These are phyloP conservation scores for Eudemis profundana DNA, from an alignment of 2,888 invertebrate species.

Conservation along the genomic window DNA sequence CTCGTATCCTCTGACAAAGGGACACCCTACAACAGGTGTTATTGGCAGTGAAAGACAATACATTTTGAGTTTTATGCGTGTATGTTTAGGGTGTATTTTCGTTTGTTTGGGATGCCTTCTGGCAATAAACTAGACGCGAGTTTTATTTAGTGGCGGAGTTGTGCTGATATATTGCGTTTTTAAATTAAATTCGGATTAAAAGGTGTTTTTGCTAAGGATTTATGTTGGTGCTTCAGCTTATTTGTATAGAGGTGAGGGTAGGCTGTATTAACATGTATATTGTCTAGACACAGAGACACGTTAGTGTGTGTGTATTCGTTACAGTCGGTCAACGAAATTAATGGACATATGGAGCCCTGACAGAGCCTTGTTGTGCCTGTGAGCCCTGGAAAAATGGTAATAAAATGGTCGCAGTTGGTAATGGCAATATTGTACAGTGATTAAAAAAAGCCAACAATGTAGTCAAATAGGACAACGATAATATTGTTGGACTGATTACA, in stretches of 20 bases:
- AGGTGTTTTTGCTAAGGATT: constrained; percentile 21
- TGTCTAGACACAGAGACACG: neutral
- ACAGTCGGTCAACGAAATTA: too few species aligned
- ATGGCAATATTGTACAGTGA: too few species aligned
- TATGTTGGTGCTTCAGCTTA: constrained; percentile 17
- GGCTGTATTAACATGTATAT: constrained; percentile 16
- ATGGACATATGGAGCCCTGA: too few species aligned
- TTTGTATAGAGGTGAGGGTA: constrained; percentile 13
- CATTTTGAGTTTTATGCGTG: neutral
- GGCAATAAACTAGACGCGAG: constrained; percentile 29
- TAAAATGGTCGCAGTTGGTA: too few species aligned
- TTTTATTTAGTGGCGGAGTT: constrained; percentile 36
- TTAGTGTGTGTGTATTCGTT: too few species aligned
- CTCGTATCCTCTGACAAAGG: constrained; percentile 40
- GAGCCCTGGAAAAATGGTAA: too few species aligned
- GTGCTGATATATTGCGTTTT: constrained; percentile 40
- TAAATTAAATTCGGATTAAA: constrained; percentile 41
- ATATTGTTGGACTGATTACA: too few species aligned
- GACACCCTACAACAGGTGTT: constrained; percentile 43
- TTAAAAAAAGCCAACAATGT: too few species aligned
- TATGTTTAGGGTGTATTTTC: constrained; percentile 6
- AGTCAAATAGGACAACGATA: too few species aligned
- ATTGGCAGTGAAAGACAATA: constrained; percentile 22
- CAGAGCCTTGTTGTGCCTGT: too few species aligned
- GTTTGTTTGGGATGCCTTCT: neutral